Conservation (phyloP, 2,797 vertebrate species). For the Pangasius djambal region DNA sequence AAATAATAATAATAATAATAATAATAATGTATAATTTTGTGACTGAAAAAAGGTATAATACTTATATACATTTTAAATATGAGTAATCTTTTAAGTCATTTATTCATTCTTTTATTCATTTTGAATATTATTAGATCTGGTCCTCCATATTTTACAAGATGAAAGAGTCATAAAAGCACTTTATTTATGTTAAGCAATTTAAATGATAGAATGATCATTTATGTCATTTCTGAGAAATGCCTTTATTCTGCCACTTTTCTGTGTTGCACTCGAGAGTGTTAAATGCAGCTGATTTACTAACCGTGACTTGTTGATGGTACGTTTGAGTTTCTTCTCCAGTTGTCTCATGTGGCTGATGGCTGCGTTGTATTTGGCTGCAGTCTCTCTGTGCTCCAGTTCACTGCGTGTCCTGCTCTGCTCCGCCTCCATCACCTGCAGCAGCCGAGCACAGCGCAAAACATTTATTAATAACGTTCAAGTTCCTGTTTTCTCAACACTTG, state of each 20-base stretch:
- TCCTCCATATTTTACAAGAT: neutral
- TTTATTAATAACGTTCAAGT: neutral
- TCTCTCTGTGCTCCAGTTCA: slow-evolving; percentile 91
- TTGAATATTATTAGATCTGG: neutral
- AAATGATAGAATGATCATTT: neutral
- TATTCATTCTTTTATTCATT: neutral
- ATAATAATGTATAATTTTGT: neutral
- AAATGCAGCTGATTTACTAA: slow-evolving; percentile 62
- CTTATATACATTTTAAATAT: neutral
- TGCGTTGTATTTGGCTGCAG: slow-evolving; percentile 87
- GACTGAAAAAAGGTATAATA: neutral
- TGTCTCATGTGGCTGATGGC: slow-evolving; percentile 93
- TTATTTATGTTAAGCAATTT: neutral
- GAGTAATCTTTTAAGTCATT: neutral
- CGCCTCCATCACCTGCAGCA: slow-evolving; percentile 92
- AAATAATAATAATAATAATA: neutral
- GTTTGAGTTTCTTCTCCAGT: slow-evolving; percentile 94
- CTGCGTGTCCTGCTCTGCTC: slow-evolving; percentile 90
- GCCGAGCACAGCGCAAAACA: neutral
- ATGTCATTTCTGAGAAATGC: neutral
- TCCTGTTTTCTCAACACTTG: neutral
- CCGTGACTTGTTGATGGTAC: slow-evolving; percentile 96
- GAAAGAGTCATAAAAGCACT: neutral
- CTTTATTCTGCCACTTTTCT: neutral
- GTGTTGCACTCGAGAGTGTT: neutral